phyloP scores from a whole-genome alignment of 2,888 invertebrate genomes.

The Scrobipalpa atriplicella region DNA sequence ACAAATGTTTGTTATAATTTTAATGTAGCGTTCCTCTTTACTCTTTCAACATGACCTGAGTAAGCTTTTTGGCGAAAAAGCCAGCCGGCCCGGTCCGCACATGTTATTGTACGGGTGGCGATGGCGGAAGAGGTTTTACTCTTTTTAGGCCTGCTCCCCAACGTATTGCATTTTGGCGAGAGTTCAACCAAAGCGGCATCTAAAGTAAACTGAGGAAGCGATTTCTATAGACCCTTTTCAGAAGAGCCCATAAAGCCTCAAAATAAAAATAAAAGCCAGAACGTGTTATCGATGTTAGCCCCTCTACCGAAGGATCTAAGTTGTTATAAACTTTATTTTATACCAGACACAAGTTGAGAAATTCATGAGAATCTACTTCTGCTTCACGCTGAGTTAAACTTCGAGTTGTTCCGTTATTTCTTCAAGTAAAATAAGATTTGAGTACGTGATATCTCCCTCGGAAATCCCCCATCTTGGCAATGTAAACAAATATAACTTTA shows the following conservation, averaged over 20 bases:
- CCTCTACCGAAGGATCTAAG: not conserved
- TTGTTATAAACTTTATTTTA: slow-evolving; percentile 12
- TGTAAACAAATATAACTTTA: not conserved
- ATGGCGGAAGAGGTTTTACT: slow-evolving; percentile 30
- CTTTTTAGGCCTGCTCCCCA: slow-evolving; percentile 21
- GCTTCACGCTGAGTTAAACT: not conserved
- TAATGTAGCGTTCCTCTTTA: not conserved
- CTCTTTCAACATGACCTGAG: slow-evolving; percentile 24
- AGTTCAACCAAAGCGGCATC: slow-evolving; percentile 18
- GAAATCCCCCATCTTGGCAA: not conserved
- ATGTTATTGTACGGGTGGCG: slow-evolving; percentile 34
- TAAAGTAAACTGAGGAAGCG: slow-evolving; percentile 18
- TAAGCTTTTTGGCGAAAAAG: slow-evolving; percentile 27
- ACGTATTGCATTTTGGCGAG: slow-evolving; percentile 14
- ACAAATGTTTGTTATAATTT: not conserved
- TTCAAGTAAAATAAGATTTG: slow-evolving; percentile 5
- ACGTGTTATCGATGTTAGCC: slow-evolving; percentile 3
- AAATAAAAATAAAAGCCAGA: slow-evolving; percentile 14
- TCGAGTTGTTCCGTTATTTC: slow-evolving; percentile 7
- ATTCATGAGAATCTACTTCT: slow-evolving; percentile 27
- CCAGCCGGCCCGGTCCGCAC: slow-evolving; percentile 21
- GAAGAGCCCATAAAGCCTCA: slow-evolving; percentile 6
- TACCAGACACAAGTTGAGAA: slow-evolving; percentile 11
- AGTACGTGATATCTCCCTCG: not conserved
- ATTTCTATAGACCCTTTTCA: slow-evolving; percentile 18